These are phyloP conservation scores for Plutomurus gul DNA, from an alignment of 1,140 invertebrate species.

Conservation along the genomic window DNA sequence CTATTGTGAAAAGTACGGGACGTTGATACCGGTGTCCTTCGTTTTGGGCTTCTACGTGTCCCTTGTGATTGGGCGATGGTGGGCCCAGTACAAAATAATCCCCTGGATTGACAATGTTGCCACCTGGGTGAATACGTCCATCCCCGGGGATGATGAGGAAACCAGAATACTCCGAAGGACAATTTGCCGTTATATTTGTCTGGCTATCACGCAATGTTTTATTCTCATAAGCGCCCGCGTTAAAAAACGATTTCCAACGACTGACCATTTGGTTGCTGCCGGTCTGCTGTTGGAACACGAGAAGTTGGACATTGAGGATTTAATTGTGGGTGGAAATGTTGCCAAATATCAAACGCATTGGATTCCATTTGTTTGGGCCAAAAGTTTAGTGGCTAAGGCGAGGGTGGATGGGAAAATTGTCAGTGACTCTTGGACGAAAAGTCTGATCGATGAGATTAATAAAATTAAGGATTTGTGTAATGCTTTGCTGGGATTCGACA, in stretches of 20 bases:
- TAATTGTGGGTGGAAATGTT: slow-evolving; percentile 72
- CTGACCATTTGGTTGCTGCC: slow-evolving; percentile 60
- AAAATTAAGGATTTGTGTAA: too few species aligned
- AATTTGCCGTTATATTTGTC: slow-evolving; percentile 64
- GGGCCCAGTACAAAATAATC: slow-evolving; percentile 58
- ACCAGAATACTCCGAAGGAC: slow-evolving; percentile 61
- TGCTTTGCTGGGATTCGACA: too few species aligned
- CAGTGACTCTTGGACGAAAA: slow-evolving; percentile 69
- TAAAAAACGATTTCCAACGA: slow-evolving; percentile 64
- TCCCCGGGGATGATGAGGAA: slow-evolving; percentile 55
- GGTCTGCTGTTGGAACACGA: slow-evolving; percentile 80
- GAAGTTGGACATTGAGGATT: slow-evolving; percentile 73
- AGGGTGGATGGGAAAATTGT: slow-evolving; percentile 86
- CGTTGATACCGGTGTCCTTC: slow-evolving; percentile 61
- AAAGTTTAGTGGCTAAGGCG: slow-evolving; percentile 69
- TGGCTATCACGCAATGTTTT: slow-evolving; percentile 58
- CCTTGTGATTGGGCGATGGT: too few species aligned
- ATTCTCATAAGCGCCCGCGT: slow-evolving; percentile 61
- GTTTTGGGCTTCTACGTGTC: slow-evolving; percentile 62
- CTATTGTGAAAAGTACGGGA: slow-evolving; percentile 58
- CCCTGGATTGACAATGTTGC: slow-evolving; percentile 30
- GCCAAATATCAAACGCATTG: slow-evolving; percentile 81
- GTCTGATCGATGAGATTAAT: too few species aligned
- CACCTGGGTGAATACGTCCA: background rate
- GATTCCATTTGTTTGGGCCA: slow-evolving; percentile 91